phyloP scores from a whole-genome alignment of 2,113 vertebrate genomes.

The Pipra filicauda region DNA sequence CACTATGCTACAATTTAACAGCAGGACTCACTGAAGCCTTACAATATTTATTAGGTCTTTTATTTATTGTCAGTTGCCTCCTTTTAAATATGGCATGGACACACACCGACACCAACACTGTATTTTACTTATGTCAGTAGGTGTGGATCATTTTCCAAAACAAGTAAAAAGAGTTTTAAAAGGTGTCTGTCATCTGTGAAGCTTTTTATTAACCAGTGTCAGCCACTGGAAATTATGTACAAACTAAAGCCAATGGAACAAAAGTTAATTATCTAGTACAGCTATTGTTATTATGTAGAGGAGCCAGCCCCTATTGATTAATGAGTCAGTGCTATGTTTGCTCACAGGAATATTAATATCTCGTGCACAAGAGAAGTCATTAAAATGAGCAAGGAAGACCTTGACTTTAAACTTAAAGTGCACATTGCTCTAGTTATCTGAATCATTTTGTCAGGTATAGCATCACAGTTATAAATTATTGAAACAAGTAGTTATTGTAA shows the following conservation, averaged over 20 bases:
- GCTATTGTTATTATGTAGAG: slow-evolving; percentile 69
- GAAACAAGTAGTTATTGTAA: slow-evolving; percentile 59
- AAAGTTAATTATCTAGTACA: slow-evolving; percentile 79
- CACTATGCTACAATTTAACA: slow-evolving; percentile 14
- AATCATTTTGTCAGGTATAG: slow-evolving; percentile 65
- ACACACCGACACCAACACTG: background rate
- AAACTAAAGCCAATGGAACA: slow-evolving; percentile 77
- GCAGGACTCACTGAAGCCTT: slow-evolving; percentile 40
- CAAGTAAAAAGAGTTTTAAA: slow-evolving; percentile 46
- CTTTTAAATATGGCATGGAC: slow-evolving; percentile 54
- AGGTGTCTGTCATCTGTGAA: slow-evolving; percentile 38
- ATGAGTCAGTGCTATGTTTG: slow-evolving; percentile 82
- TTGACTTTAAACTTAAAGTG: slow-evolving; percentile 70
- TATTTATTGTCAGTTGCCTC: slow-evolving; percentile 62
- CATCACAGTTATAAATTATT: slow-evolving; percentile 66
- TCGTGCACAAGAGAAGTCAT: slow-evolving; percentile 81
- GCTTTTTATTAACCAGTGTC: slow-evolving; percentile 59
- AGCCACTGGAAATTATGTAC: slow-evolving; percentile 76
- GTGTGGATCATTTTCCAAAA: slow-evolving; percentile 30
- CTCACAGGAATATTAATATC: slow-evolving; percentile 86
- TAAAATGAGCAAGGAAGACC: slow-evolving; percentile 78
- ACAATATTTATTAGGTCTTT: slow-evolving; percentile 50
- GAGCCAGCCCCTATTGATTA: slow-evolving; percentile 86
- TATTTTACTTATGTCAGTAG: slow-evolving; percentile 17
- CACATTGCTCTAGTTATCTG: slow-evolving; percentile 52